Evolutionary conservation across 2,888 invertebrate genomes (phyloP), one percentile per base, ranked within the genome.

Genomic region (Sialis lutaria): DNA sequence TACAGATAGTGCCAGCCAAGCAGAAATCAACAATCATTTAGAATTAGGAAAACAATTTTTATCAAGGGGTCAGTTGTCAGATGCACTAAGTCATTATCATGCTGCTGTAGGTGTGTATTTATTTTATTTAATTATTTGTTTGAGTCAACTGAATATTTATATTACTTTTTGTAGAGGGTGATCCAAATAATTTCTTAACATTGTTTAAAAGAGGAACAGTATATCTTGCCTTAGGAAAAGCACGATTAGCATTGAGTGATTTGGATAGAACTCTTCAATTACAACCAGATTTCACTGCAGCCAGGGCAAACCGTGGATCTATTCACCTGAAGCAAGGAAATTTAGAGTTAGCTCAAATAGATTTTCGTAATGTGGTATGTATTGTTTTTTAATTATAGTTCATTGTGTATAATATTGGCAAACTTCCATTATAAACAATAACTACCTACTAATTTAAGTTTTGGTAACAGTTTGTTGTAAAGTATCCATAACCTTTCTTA

Each of bases 1-100:
- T 64, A 76, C 81, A 60, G 79, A 82, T 58, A 73, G 77, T 57
- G 73, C 76, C 53, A 71, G 77, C 47, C 77, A 77, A 58, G 71
- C 77, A 45, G 93, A 95, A 67, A 83, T 95, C 52, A 85, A 90
- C 58, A 85, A 82, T 60, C 96, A 98, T 71, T 72, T 98, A 64
- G 91, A 96, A 63, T 70, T 92, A 64, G 98, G 97, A 1, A 86
- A 84, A 61, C 83, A 90, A 61, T 84, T 93, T 65, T 70, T 98
- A 57, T 85, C 90, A 39, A 80, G 82, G 54, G 95, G 96, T 33
- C 93, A 97, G 64, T 76, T 96, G 52, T 82, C 89, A 42, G 97
- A 98, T 70, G 97, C 98, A 7, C 68, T 99, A 44, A 86, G 90
- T 50, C 96, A 98, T 64, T 98, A 93, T 68, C 96, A 98, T 72